Conservation (phyloP, 2,113 vertebrate species). For the Piaya cayana region DNA sequence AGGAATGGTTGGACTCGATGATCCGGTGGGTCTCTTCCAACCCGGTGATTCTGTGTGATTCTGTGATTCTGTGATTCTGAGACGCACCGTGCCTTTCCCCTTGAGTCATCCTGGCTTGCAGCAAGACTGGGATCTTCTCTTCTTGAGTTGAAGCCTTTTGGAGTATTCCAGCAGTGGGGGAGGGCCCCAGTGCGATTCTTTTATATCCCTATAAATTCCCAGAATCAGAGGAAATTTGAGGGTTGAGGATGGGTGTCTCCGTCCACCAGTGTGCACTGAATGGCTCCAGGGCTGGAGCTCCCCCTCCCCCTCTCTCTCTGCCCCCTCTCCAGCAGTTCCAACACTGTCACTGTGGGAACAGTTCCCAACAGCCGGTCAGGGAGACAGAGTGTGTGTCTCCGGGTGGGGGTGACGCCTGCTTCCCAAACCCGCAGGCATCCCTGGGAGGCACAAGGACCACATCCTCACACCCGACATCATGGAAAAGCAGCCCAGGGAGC, state of each 20-base stretch:
- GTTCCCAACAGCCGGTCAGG: not conserved
- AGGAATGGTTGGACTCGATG: too few relatives aligned
- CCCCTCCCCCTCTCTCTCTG: too few relatives aligned
- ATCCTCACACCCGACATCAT: not conserved
- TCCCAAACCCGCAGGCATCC: not conserved
- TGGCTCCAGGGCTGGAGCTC: too few relatives aligned
- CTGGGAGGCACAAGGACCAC: not conserved
- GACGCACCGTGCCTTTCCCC: not conserved
- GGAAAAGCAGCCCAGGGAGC: not conserved
- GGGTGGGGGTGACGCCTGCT: not conserved
- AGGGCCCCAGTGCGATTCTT: not conserved
- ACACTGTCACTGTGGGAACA: too few relatives aligned
- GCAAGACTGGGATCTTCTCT: not conserved
- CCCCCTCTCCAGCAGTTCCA: too few relatives aligned
- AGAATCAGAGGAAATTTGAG: too few relatives aligned
- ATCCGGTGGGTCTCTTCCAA: too few relatives aligned
- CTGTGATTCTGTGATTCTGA: too few relatives aligned
- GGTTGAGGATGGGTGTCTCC: too few relatives aligned
- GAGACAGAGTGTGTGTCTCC: not conserved
- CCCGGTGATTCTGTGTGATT: too few relatives aligned
- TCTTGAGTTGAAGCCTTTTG: not conserved
- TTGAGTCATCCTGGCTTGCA: not conserved
- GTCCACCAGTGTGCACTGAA: too few relatives aligned
- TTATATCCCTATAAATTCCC: too few relatives aligned
- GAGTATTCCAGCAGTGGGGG: not conserved